phyloP scores from a whole-genome alignment of 2,113 vertebrate genomes.

The Euleptes europaea region DNA sequence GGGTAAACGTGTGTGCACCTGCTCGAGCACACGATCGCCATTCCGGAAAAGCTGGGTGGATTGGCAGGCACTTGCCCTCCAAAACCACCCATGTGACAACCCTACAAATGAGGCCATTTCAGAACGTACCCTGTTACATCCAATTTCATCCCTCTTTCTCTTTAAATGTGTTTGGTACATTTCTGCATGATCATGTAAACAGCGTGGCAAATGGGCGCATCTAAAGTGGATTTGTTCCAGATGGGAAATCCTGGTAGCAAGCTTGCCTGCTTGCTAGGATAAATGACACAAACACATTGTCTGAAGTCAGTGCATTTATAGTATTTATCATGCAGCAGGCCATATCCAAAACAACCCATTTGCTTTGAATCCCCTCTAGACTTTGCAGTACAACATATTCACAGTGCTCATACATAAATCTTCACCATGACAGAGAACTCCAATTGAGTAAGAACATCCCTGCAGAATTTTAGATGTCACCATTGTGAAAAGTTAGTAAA shows the following conservation, averaged over 20 bases:
- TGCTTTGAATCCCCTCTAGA: neutral
- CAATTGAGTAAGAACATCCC: neutral
- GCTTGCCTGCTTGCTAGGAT: neutral
- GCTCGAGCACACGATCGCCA: no score
- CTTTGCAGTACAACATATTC: neutral
- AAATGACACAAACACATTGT: neutral
- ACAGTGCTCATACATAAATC: neutral
- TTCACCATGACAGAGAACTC: neutral
- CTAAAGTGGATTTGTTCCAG: neutral
- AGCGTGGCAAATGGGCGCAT: neutral
- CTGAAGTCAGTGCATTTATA: neutral
- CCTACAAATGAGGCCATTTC: conserved; percentile 27
- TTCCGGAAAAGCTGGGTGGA: no score
- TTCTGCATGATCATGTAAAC: conserved; percentile 2
- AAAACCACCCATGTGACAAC: no score
- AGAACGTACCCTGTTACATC: neutral
- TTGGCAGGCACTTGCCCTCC: no score
- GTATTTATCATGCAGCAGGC: conserved; percentile 11
- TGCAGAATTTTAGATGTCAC: neutral
- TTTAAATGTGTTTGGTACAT: neutral
- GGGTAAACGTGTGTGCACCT: no score
- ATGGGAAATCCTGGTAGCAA: neutral
- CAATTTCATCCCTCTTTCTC: neutral
- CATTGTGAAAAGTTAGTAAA: conserved; percentile 22
- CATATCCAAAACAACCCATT: conserved; percentile 3